Evolutionary conservation across 2,888 invertebrate genomes (phyloP), one percentile per base, ranked within the genome.

Genomic region (Entomobrya proxima): DNA sequence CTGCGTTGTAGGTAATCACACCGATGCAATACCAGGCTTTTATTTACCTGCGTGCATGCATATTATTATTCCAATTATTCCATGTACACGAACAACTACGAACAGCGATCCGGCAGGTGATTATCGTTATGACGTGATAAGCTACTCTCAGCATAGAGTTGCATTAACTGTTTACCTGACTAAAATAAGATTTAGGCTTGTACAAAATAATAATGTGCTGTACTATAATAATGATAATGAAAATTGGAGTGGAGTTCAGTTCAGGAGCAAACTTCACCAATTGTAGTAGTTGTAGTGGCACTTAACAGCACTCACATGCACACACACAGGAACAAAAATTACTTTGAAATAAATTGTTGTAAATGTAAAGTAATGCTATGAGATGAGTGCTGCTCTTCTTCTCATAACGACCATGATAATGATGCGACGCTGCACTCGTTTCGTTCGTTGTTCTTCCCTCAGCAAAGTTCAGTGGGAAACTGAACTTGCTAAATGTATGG

Each of bases 381-480:
- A 37, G 27, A 69, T 61, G 35, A 61, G 61, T 61, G n/a, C 64
- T 64, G 2, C n/a, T 44, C 69, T 72, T 69, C 40, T 72, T 72
- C 69, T 47, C 44, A 72, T 72, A 27, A 21, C 40, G 40, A 58
- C n/a, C 35, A 37, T 37, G 35, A 76, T 40, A 9, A 40, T 40
- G 15, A 27, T 50, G 47, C 18, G 74, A 78, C 64, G 64, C 37
- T 72, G 44, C 69, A 72, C 69, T 72, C 44, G 47, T 47, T 72
- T 72, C 44, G 27, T 72, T 72, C 69, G 30, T 30, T 76, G 55
- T 76, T 52, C 83, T 64, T 61, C 64, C 74, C 82, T 83, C 64
- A 64, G 61, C 83, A 76, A 44, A 83, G 76, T 83, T 83, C 83
- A 83, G 77, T 77, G 83, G 77, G 83, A 83, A 83, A 83, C 83